A percentile compares a stretch with the other conserved stretches of the same genome.
Conservation (phyloP, 53 echinoderm and acorn worm genomes). For the Paracentrotus lividus region DNA sequence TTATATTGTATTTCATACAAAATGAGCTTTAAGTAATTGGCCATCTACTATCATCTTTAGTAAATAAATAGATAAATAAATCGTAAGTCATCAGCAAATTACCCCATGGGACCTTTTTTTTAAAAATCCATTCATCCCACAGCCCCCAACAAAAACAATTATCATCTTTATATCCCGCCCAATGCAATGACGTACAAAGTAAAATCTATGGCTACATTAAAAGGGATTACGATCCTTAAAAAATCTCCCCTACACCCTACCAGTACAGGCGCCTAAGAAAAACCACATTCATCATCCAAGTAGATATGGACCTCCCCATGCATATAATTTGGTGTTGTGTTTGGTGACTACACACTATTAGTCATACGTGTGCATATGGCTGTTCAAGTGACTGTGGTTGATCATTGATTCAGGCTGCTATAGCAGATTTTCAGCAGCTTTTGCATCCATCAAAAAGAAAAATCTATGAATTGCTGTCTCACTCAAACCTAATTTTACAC, state of each 20-base stretch:
- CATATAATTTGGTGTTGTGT: constrained; percentile 54
- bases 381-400: constrained; percentile 3
- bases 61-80: too few species aligned
- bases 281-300: constrained; percentile 17
- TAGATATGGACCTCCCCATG: constrained; percentile 46
- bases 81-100: background rate
- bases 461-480: background rate
- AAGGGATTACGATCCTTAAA: constrained; percentile 10
- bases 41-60: too few species aligned
- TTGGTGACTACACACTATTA: constrained; percentile 44
- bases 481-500: background rate
- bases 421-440: background rate
- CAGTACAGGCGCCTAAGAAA: constrained; percentile 6
- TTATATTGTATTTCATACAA: too few species aligned
- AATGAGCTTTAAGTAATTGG: too few species aligned
- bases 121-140: background rate
- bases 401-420: constrained; percentile 29
- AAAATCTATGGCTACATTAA: constrained; percentile 26
- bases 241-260: background rate
- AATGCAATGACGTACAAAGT: background rate
- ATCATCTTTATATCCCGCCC: constrained; percentile 2
- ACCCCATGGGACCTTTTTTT: background rate
- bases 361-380: constrained; percentile 40
- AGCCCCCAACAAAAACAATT: background rate
- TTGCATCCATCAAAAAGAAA: background rate